Evolutionary conservation across 2,113 vertebrate species (phyloP).

Genomic region (Abramis brama): DNA sequence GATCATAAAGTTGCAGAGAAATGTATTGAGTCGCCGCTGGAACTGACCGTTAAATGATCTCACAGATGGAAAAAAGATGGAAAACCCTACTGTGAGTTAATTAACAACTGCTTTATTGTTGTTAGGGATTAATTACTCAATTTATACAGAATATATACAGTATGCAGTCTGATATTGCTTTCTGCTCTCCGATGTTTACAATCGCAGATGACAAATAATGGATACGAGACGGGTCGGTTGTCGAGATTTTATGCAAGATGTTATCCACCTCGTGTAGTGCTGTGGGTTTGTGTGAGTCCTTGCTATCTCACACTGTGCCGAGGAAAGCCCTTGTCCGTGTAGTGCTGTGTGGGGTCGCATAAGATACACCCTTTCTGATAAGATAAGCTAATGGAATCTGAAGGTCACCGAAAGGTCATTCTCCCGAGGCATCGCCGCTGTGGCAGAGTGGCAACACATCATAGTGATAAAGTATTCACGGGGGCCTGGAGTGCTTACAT

Average conservation of each 20-base stretch:
- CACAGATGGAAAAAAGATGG: slow-evolving; percentile 13
- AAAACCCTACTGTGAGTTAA: slow-evolving; percentile 17
- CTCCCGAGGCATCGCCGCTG: neutral
- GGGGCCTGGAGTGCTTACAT: neutral
- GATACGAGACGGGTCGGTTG: neutral
- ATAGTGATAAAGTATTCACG: neutral
- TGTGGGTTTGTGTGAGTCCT: neutral
- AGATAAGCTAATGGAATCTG: slow-evolving; percentile 45
- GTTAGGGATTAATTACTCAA: slow-evolving; percentile 27
- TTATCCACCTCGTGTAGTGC: neutral
- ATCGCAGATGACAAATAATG: neutral
- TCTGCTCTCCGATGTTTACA: neutral
- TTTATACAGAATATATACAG: slow-evolving; percentile 7
- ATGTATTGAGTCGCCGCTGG: neutral
- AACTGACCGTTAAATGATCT: slow-evolving; percentile 26
- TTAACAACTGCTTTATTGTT: slow-evolving; percentile 26
- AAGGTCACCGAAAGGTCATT: slow-evolving; percentile 55
- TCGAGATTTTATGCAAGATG: slow-evolving; percentile 31
- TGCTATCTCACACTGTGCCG: slow-evolving; percentile 1
- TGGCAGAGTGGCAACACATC: slow-evolving; percentile 3
- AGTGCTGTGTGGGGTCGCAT: neutral
- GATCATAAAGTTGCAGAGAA: slow-evolving; percentile 4
- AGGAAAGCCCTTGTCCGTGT: slow-evolving; percentile 1
- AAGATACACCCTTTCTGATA: slow-evolving; percentile 26
- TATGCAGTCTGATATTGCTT: slow-evolving; percentile 21